These are phyloP conservation scores for Ondatra zibethicus DNA, from an alignment of 2,113 vertebrate species.

Conservation along the genomic window DNA sequence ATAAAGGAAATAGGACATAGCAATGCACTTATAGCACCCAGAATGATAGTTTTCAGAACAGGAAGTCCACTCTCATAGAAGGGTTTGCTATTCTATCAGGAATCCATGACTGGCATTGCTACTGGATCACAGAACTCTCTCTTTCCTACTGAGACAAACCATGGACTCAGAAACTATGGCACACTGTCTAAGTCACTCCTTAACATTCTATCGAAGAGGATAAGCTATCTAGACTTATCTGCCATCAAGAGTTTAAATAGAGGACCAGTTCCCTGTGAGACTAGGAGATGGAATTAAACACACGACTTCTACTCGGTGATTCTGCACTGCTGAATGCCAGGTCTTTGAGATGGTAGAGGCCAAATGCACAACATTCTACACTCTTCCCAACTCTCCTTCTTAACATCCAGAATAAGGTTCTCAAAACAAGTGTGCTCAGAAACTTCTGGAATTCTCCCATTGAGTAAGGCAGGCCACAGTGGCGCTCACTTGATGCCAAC, in stretches of 20 bases:
- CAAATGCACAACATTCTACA: background rate
- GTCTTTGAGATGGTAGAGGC: background rate
- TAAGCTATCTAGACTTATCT: background rate
- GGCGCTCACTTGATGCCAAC: background rate
- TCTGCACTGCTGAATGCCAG: background rate
- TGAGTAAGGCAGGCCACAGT: background rate
- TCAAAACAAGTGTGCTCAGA: background rate
- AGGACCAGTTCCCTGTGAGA: background rate
- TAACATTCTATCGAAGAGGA: background rate
- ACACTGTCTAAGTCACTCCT: background rate
- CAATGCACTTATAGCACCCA: background rate
- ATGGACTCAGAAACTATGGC: background rate
- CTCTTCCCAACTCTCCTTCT: background rate
- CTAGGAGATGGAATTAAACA: background rate
- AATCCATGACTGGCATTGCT: background rate
- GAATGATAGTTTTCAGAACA: background rate
- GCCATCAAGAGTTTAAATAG: background rate
- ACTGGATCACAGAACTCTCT: background rate
- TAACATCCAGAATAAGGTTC: background rate
- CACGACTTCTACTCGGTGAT: background rate
- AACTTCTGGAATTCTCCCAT: background rate
- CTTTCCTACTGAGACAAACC: background rate
- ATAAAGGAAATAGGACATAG: background rate
- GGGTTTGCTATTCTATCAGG: background rate
- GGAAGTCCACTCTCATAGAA: background rate